Conservation (phyloP, 2,797 vertebrate species). For the Xiphophorus birchmanni region DNA sequence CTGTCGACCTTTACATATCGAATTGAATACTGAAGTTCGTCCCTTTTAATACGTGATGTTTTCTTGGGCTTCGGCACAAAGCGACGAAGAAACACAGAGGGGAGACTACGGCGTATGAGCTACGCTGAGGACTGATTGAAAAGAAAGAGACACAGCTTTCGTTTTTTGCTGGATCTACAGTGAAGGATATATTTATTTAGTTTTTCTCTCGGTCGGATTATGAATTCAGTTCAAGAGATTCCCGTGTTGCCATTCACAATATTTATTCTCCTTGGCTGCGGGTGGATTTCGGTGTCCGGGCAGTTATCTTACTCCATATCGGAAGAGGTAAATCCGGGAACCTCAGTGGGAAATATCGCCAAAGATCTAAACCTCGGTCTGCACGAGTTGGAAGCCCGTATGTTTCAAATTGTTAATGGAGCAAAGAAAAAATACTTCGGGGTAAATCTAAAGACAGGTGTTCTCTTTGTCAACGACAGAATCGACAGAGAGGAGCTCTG, state of each 20-base stretch:
- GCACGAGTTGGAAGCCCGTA: conserved; percentile 52
- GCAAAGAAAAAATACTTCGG: conserved; percentile 52
- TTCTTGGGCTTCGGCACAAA: conserved; percentile 45
- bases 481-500: conserved; percentile 73
- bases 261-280: conserved; percentile 29
- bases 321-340: conserved; percentile 60
- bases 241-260: not conserved
- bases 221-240: conserved; percentile 34
- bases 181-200: not conserved
- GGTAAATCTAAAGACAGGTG: conserved; percentile 58
- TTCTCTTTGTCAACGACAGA: conserved; percentile 57
- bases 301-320: conserved; percentile 58
- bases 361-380: conserved; percentile 55
- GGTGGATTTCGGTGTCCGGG: conserved; percentile 29
- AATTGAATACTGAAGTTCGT: not conserved
- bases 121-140: not conserved
- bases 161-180: not conserved
- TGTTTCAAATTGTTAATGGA: conserved; percentile 56
- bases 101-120: not conserved
- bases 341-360: conserved; percentile 63
- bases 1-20: conserved; percentile 41
- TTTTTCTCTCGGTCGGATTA: conserved; percentile 26
- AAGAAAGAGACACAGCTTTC: not conserved
- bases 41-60: conserved; percentile 22
- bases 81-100: conserved; percentile 19